These are phyloP conservation scores for Barypeithes pellucidus DNA, from an alignment of 2,888 invertebrate genomes.

Conservation along the genomic window DNA sequence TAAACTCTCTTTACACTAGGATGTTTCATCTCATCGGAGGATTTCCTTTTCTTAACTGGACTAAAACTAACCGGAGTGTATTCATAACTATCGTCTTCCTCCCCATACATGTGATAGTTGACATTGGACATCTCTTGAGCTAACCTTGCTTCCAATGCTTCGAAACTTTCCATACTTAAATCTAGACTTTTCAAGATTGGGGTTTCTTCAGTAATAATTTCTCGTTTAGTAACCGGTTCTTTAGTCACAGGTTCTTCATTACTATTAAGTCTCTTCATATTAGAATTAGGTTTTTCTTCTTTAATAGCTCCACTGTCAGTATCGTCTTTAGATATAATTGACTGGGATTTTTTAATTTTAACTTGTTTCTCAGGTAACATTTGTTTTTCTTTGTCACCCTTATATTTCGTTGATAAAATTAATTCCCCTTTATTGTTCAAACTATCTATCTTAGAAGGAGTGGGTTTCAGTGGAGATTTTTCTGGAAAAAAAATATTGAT, in stretches of 20 bases:
- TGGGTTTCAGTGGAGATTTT: not conserved
- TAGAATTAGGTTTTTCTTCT: not conserved
- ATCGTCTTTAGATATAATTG: too few relatives aligned
- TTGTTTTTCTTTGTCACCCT: not conserved
- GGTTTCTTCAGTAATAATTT: not conserved
- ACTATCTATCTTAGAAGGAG: not conserved
- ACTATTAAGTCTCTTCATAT: not conserved
- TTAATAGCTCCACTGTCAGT: not conserved
- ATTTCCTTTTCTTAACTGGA: constrained; percentile 51
- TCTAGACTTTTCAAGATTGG: constrained; percentile 58
- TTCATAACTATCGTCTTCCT: constrained; percentile 59
- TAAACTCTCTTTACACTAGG: constrained; percentile 8
- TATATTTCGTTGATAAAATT: not conserved
- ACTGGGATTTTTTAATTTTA: too few relatives aligned
- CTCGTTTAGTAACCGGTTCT: not conserved
- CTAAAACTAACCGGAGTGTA: constrained; percentile 47
- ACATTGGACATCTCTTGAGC: constrained; percentile 63
- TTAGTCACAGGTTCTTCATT: not conserved
- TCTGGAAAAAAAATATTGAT: constrained; percentile 5
- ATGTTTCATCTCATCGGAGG: constrained; percentile 36
- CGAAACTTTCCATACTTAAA: constrained; percentile 68
- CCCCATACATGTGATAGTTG: constrained; percentile 44
- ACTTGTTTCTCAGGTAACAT: too few relatives aligned
- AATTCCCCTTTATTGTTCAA: not conserved
- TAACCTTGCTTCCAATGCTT: constrained; percentile 67